Percentiles rank a stretch among this genome's conserved stretches.
Evolutionary conservation across 2,888 invertebrate genomes (phyloP).

Genomic region (Eueremaeus valkanovi): DNA sequence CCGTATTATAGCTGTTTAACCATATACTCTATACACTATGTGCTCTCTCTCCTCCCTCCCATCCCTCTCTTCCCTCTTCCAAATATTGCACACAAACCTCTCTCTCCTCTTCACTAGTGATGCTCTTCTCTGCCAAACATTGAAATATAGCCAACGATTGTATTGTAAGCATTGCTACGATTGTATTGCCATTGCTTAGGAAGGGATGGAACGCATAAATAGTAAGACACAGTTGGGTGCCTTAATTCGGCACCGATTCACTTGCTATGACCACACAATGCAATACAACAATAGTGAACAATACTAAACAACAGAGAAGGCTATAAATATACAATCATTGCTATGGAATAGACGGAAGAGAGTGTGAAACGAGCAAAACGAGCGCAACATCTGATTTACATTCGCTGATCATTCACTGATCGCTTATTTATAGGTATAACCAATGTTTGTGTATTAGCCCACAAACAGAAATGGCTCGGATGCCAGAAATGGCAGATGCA

Average conservation of each 20-base stretch:
- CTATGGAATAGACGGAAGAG: background rate
- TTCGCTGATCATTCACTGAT: background rate
- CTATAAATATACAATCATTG: constrained; percentile 2
- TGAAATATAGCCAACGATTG: constrained; percentile 1
- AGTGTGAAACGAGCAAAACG: background rate
- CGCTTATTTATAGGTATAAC: constrained; percentile 9
- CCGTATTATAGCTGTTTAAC: background rate
- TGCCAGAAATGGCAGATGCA: constrained; percentile 1
- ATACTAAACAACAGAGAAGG: too few species aligned
- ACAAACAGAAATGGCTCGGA: background rate
- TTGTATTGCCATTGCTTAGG: background rate
- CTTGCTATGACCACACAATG: background rate
- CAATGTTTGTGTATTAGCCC: background rate
- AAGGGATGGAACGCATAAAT: background rate
- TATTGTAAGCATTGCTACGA: background rate
- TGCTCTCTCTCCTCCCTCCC: background rate
- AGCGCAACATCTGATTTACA: background rate
- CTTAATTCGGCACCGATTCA: background rate
- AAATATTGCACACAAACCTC: background rate
- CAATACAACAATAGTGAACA: background rate
- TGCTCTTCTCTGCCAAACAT: constrained; percentile 13
- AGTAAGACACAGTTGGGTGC: constrained; percentile 13
- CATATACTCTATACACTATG: background rate
- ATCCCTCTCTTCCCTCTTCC: background rate
- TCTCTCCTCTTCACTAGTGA: constrained; percentile 18